Conservation (phyloP, 2,888 invertebrate species). For the Agrotis puta region DNA sequence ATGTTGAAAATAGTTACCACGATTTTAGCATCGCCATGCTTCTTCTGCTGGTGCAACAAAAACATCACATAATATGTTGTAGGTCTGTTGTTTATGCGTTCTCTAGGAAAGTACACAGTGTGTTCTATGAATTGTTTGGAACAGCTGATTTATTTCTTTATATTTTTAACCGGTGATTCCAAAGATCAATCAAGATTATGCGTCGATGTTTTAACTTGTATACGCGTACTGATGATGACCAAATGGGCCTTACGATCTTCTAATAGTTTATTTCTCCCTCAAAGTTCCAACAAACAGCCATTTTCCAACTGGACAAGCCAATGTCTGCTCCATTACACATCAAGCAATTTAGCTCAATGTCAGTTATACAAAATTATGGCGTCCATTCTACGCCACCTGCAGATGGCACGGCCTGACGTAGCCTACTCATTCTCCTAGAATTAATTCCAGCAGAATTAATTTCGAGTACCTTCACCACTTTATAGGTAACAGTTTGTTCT, state of each 20-base stretch:
- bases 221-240: not conserved
- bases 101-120: too few species aligned
- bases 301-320: not conserved
- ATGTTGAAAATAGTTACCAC: too few species aligned
- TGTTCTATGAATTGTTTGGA: too few species aligned
- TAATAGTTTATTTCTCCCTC: not conserved
- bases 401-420: slow-evolving; percentile 68
- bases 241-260: not conserved
- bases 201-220: not conserved
- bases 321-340: slow-evolving; percentile 25
- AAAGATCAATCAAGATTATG: not conserved
- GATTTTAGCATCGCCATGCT: too few species aligned
- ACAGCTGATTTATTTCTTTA: too few species aligned
- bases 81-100: too few species aligned
- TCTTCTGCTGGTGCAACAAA: too few species aligned
- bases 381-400: slow-evolving; percentile 62
- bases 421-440: slow-evolving; percentile 72
- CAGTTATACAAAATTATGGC: slow-evolving; percentile 59
- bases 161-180: too few species aligned
- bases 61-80: too few species aligned
- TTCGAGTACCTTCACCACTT: slow-evolving; percentile 73
- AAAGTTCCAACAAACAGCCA: not conserved
- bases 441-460: slow-evolving; percentile 79
- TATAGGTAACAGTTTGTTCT: slow-evolving; percentile 78
- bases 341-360: slow-evolving; percentile 48